Evolutionary conservation across 2,797 vertebrate genomes (phyloP).

Genomic region (Mus caroli): DNA sequence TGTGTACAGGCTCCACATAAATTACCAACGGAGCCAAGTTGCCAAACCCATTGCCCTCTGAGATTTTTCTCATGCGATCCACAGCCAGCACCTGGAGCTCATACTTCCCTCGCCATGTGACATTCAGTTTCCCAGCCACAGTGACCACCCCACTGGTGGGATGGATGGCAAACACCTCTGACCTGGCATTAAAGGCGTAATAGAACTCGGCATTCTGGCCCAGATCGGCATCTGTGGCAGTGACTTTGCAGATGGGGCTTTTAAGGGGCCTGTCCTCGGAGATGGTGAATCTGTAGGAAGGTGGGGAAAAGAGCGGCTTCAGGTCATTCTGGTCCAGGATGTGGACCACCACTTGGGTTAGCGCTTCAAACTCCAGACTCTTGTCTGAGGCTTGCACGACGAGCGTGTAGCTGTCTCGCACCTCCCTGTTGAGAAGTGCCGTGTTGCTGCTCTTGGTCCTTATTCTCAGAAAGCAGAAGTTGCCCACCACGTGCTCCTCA

Average conservation of each 20-base stretch:
- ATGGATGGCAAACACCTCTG: conserved; percentile 93
- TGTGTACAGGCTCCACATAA: conserved; percentile 90
- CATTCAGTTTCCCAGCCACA: conserved; percentile 92
- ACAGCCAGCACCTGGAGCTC: conserved; percentile 96
- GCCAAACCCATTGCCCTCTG: conserved; percentile 93
- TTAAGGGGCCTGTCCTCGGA: conserved; percentile 93
- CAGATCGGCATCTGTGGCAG: conserved; percentile 96
- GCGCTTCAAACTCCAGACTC: conserved; percentile 89
- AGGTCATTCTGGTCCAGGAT: conserved; percentile 98
- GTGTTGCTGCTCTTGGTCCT: conserved; percentile 94
- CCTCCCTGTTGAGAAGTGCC: conserved; percentile 96
- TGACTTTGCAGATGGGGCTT: conserved; percentile 92
- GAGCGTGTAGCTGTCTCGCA: conserved; percentile 94
- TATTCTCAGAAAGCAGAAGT: conserved; percentile 97
- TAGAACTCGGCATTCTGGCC: conserved; percentile 97
- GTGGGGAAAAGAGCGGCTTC: conserved; percentile 97
- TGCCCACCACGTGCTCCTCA: conserved; percentile 92
- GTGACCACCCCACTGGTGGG: conserved; percentile 95
- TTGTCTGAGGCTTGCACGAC: conserved; percentile 94
- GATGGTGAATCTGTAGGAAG: conserved; percentile 94
- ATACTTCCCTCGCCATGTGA: conserved; percentile 90
- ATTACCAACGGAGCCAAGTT: conserved; percentile 93
- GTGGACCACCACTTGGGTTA: conserved; percentile 93
- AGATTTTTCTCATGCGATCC: conserved; percentile 96
- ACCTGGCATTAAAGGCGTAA: conserved; percentile 93